Evolutionary conservation across 2,113 vertebrate species (phyloP).

Genomic region (Zeus faber): DNA sequence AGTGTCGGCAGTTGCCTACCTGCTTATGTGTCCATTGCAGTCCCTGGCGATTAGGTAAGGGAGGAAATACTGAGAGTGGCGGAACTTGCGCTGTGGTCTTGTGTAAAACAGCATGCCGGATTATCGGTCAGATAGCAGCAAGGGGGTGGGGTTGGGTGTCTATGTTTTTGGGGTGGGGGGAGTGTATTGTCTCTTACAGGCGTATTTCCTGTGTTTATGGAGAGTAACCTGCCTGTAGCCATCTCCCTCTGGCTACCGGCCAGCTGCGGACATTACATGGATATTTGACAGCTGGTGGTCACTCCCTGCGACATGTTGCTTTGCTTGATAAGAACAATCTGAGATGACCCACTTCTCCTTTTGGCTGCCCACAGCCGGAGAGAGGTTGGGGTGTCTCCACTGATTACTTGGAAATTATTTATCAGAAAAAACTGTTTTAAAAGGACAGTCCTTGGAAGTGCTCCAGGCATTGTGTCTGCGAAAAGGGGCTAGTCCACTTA

Average conservation of each 20-base stretch:
- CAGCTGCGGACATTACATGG: slow-evolving; percentile 7
- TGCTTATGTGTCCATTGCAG: slow-evolving; percentile 15
- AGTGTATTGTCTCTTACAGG: slow-evolving; percentile 20
- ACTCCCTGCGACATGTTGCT: background rate
- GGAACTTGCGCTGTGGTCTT: too few relatives aligned
- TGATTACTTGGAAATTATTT: too few relatives aligned
- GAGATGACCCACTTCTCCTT: background rate
- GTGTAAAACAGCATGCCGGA: slow-evolving; percentile 25
- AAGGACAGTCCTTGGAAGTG: too few relatives aligned
- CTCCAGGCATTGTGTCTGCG: too few relatives aligned
- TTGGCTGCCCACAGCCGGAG: slow-evolving; percentile 6
- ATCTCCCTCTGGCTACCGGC: slow-evolving; percentile 17
- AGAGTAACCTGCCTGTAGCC: background rate
- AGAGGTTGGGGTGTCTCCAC: too few relatives aligned
- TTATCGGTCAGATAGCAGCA: slow-evolving; percentile 52
- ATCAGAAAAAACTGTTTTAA: too few relatives aligned
- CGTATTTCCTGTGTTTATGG: slow-evolving; percentile 28
- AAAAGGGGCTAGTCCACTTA: too few relatives aligned
- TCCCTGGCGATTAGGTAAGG: slow-evolving; percentile 1
- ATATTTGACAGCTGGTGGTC: background rate
- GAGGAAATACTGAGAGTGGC: slow-evolving; percentile 2
- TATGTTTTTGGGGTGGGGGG: slow-evolving; percentile 29
- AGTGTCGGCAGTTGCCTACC: slow-evolving; percentile 47
- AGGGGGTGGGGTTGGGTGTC: slow-evolving; percentile 13
- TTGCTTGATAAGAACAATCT: background rate